Conservation (phyloP, 2,113 vertebrate genomes). For the Epinephelus fuscoguttatus region DNA sequence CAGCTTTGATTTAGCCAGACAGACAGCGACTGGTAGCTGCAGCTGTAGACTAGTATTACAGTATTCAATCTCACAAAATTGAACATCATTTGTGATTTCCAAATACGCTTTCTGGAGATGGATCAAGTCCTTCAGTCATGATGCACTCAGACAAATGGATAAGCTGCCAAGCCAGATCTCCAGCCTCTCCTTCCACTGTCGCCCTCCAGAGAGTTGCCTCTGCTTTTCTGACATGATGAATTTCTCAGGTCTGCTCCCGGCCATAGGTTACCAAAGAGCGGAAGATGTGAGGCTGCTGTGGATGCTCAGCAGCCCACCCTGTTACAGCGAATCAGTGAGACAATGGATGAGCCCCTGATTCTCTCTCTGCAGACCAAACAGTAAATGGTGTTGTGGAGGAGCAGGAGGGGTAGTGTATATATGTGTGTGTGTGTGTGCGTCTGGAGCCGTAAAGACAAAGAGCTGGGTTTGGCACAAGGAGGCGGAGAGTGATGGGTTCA, state of each 20-base stretch:
- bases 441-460: slow-evolving; percentile 63
- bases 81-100: slow-evolving; percentile 62
- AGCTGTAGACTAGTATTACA: slow-evolving; percentile 41
- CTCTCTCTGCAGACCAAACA: slow-evolving; percentile 44
- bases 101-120: slow-evolving; percentile 41
- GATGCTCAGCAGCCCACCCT: slow-evolving; percentile 30
- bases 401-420: slow-evolving; percentile 12
- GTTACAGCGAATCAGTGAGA: slow-evolving; percentile 41
- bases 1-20: slow-evolving; percentile 53
- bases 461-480: slow-evolving; percentile 50
- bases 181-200: slow-evolving; percentile 21
- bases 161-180: slow-evolving; percentile 46
- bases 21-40: slow-evolving; percentile 44
- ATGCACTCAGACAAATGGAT: slow-evolving; percentile 50
- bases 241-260: slow-evolving; percentile 49
- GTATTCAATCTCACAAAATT: slow-evolving; percentile 51
- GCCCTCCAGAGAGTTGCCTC: slow-evolving; percentile 49
- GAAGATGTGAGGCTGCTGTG: slow-evolving; percentile 52
- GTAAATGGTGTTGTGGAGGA: slow-evolving; percentile 37
- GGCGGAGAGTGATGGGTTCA: slow-evolving; percentile 62
- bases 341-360: slow-evolving; percentile 40
- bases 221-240: slow-evolving; percentile 56
- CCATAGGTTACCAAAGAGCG: slow-evolving; percentile 28
- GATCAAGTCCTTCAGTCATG: slow-evolving; percentile 49
- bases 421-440: slow-evolving; percentile 17